Conservation (phyloP, 1,140 invertebrate species). For the Teleopsis dalmanni region DNA sequence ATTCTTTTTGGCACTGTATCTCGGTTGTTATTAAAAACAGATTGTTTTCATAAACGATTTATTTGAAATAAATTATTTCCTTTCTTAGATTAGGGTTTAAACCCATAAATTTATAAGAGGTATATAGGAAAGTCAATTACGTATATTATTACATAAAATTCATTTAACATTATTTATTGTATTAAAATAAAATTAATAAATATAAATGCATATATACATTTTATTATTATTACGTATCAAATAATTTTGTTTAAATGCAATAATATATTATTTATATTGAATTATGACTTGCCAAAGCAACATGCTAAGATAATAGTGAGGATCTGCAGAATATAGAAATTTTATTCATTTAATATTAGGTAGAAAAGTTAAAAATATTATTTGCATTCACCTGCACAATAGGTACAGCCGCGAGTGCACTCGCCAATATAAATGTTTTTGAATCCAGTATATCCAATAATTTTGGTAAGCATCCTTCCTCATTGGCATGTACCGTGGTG, state of each 20-base stretch:
- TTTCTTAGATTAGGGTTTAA: too few species aligned
- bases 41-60: too few species aligned
- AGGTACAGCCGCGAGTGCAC: constrained; percentile 70
- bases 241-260: constrained; percentile 20
- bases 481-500: constrained; percentile 46
- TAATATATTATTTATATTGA: constrained; percentile 29
- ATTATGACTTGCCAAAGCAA: constrained; percentile 75
- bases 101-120: too few species aligned
- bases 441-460: constrained; percentile 57
- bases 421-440: constrained; percentile 64
- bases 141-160: too few species aligned
- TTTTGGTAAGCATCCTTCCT: constrained; percentile 58
- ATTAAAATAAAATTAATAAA: neutral
- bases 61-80: too few species aligned
- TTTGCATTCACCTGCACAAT: constrained; percentile 59
- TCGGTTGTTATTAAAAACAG: too few species aligned
- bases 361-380: neutral
- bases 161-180: neutral
- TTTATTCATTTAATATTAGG: neutral
- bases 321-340: constrained; percentile 56
- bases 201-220: too few species aligned
- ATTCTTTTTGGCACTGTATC: too few species aligned
- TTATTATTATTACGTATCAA: too few species aligned
- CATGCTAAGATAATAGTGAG: constrained; percentile 84
- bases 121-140: too few species aligned